Base-by-base conservation (phyloP, 2,888 invertebrate species). In the Drosophila helvetica region DNA sequence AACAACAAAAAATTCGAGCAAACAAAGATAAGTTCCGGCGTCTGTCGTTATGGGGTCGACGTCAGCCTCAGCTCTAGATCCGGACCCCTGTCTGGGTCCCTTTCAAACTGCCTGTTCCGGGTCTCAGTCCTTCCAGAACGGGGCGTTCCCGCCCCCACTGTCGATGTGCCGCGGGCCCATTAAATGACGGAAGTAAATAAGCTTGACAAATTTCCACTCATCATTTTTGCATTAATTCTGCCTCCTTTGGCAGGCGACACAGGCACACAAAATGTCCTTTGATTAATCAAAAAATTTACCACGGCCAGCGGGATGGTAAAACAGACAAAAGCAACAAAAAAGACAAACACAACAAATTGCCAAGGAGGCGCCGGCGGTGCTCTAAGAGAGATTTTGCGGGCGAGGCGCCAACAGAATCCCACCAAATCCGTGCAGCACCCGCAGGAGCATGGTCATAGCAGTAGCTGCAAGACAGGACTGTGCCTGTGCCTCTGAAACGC, bases 211-310 rank as follows among this genome's bases (percentile, higher is more conserved):
- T 91, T 90, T 89, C 87, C 88, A 87, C 88, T 90, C 87, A 90
- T 90, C 90, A 90, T 90, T 89, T 89, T 88, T 88, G 88, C 88
- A 90, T 91, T 90, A 91, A 90, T 90, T 90, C 85, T 75, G 82
- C 83, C 86, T 89, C 79, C 81, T 86, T 90, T 86, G 55, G 33
- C 62, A 67, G 47, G 47, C 57, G 61, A 74, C 64, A 73, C 63
- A 52, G 53, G 43, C 46, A 45, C 52, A 78, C 71, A 83, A 85
- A 87, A 88, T 87, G 85, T 89, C 80, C 78, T 86, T 89, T 86
- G 86, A 86, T 86, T 86, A 86, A 86, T 86, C 86, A 86, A 86
- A 89, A 86, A 87, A 89, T 86, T 85, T 87, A 69, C 70, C 82
- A 75, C 56, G 47, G 57, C 60, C 61, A 53, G 54, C 47, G 70